A percentile compares a stretch with the other conserved stretches of the same genome.
These are phyloP conservation scores for Notamacropus eugenii DNA, from an alignment of 2,797 vertebrate genomes.

Conservation along the genomic window DNA sequence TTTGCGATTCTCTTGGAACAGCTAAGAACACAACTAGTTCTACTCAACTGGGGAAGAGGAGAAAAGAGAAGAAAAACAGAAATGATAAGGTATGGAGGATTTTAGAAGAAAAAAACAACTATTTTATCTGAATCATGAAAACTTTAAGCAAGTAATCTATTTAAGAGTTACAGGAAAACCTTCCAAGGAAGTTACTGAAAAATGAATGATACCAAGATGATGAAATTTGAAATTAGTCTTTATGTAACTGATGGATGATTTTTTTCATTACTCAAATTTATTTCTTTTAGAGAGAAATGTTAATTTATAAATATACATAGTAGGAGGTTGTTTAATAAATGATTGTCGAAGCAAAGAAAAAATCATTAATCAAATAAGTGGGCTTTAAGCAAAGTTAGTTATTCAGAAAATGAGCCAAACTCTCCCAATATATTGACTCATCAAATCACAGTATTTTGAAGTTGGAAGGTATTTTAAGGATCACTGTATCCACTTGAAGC, in stretches of 20 bases:
- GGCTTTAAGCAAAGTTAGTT: background rate
- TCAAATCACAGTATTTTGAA: background rate
- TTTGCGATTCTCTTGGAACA: background rate
- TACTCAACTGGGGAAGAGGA: background rate
- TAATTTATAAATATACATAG: background rate
- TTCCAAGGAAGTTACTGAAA: background rate
- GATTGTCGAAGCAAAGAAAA: background rate
- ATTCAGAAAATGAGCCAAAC: background rate
- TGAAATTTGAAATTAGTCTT: background rate
- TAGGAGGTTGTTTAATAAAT: background rate
- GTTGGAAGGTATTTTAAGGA: background rate
- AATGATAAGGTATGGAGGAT: background rate
- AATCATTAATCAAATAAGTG: background rate
- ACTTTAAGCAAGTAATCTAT: background rate
- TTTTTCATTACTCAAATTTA: background rate
- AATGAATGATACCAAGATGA: background rate
- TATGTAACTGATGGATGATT: background rate
- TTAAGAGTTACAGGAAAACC: background rate
- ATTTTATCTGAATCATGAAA: background rate
- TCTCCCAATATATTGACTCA: background rate
- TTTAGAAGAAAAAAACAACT: background rate
- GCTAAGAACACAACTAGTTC: background rate
- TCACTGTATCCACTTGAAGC: background rate
- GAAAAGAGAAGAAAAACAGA: background rate
- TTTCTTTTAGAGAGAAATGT: background rate